Base-by-base conservation (phyloP, 2,888 invertebrate genomes). In the Chaitophorus viminalis region DNA sequence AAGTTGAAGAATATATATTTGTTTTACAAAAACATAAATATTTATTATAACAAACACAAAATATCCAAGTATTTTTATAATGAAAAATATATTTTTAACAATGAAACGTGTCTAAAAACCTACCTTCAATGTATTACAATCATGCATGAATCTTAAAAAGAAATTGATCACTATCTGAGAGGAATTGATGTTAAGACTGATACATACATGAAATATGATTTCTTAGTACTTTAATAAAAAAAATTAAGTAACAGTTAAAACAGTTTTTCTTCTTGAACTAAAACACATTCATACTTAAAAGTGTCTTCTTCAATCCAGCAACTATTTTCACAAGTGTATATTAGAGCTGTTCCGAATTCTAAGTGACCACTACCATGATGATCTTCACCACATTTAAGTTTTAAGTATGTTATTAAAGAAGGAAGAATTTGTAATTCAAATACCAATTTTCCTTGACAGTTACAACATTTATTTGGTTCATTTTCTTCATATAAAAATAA, bases 361-460 rank as follows among this genome's bases (percentile, higher is more conserved):
- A 96, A 92, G 89, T 94, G 93, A 11, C 90, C 89, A 36, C 88
- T 89, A 25, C 87, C 81, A n/a, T 77, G 68, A 31, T 89, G 76
- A 76, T 90, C 89, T n/a, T 79, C 72, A 17, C 79, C 77, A 6
- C 74, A 88, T 60, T 68, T 85, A 79, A 96, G 91, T 83, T 92
- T 92, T 65, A 97, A 92, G 88, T 95, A 94, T 33, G 95, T 94
- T 87, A 97, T 94, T 68, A 97, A 92, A 3, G 95, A 95, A 0
- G 98, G 96, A 81, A 97, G 92, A 75, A 98, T 92, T 92, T 98
- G 98, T 21, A 97, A 92, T 91, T 98, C 98, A 91, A 96, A 97
- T 39, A 93, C 92, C 90, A 95, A 93, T 65, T 94, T 94, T 1
- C 94, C 93, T 83, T 95, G 94, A 91, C 96, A 97, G 90, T 96